Conservation (phyloP, 2,113 vertebrate genomes). For the Chelonoidis abingdonii region DNA sequence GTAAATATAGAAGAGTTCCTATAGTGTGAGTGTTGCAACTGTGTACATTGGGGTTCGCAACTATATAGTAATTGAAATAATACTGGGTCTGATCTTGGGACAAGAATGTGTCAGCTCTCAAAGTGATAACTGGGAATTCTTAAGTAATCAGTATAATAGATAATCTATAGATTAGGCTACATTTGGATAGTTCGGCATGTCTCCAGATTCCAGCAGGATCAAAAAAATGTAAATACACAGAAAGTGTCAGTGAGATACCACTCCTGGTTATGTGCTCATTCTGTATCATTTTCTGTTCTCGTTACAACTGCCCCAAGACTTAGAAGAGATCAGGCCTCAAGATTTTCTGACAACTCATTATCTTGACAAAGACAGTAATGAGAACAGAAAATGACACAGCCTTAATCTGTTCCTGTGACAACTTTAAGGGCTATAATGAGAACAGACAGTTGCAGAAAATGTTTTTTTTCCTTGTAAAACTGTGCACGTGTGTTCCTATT, state of each 20-base stretch:
- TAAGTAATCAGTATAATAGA: too few species aligned
- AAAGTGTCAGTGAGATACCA: not conserved
- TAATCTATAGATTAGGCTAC: too few species aligned
- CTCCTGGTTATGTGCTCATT: not conserved
- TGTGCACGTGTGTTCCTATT: not conserved
- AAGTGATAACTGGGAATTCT: too few species aligned
- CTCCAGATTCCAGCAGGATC: not conserved
- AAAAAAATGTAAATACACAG: not conserved
- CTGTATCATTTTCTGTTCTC: not conserved
- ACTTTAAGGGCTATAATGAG: conserved; percentile 35
- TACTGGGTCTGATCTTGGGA: too few species aligned
- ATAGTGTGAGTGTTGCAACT: too few species aligned
- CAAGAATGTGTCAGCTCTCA: too few species aligned
- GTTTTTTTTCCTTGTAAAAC: conserved; percentile 41
- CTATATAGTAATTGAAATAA: too few species aligned
- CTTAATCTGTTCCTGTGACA: conserved; percentile 47
- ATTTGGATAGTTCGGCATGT: not conserved
- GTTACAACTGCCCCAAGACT: not conserved
- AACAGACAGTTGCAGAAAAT: conserved; percentile 44
- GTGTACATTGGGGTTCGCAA: too few species aligned
- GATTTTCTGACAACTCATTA: conserved; percentile 52
- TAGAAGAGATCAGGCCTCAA: conserved; percentile 22
- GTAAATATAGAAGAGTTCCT: too few species aligned
- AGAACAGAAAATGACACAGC: conserved; percentile 7
- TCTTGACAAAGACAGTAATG: conserved; percentile 53